A percentile compares a stretch with the other conserved stretches of the same genome.
Conservation (phyloP, 2,113 vertebrate genomes). For the Scophthalmus maximus region DNA sequence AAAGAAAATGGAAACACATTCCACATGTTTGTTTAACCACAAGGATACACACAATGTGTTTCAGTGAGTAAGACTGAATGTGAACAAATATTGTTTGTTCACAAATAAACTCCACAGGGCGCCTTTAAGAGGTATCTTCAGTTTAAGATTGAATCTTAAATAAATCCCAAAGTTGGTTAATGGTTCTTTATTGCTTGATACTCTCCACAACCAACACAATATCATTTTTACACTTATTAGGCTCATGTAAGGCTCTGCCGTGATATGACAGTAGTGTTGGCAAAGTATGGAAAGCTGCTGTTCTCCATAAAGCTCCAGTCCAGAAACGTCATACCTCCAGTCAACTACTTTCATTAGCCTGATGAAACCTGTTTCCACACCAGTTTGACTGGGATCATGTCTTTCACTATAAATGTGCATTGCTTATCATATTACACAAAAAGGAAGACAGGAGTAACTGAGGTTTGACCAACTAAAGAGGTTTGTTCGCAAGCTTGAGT, state of each 20-base stretch:
- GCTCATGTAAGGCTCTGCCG: not conserved
- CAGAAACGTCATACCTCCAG: not conserved
- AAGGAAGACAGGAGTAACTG: not conserved
- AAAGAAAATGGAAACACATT: no score
- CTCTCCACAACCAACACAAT: not conserved
- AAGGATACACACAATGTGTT: not conserved
- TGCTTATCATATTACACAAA: not conserved
- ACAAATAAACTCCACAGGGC: not conserved
- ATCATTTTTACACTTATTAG: not conserved
- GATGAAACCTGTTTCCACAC: not conserved
- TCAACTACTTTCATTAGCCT: not conserved
- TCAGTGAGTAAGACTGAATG: not conserved
- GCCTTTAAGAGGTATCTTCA: not conserved
- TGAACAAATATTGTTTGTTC: not conserved
- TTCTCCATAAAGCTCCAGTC: not conserved
- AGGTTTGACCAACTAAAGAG: not conserved
- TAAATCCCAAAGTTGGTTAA: not conserved
- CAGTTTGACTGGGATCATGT: not conserved
- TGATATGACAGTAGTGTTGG: not conserved
- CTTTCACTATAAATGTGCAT: conserved; percentile 5
- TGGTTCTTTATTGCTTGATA: not conserved
- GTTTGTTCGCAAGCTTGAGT: not conserved
- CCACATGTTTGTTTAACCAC: not conserved
- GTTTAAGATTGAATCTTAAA: not conserved
- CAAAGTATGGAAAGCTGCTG: not conserved